Percentiles rank a stretch among this genome's conserved stretches.
Conservation (phyloP, 2,797 vertebrate genomes). For the Pseudopleuronectes americanus region DNA sequence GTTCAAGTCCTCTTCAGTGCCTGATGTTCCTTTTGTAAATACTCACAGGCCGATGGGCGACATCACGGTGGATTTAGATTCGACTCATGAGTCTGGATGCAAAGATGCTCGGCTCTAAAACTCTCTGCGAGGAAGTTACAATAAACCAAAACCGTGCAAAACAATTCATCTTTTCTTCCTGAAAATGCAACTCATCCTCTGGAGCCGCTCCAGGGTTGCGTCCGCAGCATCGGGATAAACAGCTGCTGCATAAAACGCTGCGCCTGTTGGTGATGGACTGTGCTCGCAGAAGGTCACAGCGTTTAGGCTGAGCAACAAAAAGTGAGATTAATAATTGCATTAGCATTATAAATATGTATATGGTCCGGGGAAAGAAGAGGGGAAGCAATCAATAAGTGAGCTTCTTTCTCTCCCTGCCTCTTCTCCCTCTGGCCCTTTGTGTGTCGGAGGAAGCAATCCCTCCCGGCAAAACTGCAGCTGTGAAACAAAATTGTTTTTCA, state of each 20-base stretch:
- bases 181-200: too few species aligned
- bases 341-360: slow-evolving; percentile 70
- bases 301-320: slow-evolving; percentile 57
- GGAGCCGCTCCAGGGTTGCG: too few species aligned
- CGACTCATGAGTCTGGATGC: too few species aligned
- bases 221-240: too few species aligned
- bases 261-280: slow-evolving; percentile 42
- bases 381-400: slow-evolving; percentile 63
- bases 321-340: slow-evolving; percentile 73
- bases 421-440: slow-evolving; percentile 34
- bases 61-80: too few species aligned
- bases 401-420: slow-evolving; percentile 18
- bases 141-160: too few species aligned
- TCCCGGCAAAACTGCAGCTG: slow-evolving; percentile 64
- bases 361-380: slow-evolving; percentile 36
- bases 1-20: too few species aligned
- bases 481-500: slow-evolving; percentile 73
- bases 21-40: too few species aligned
- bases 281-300: slow-evolving; percentile 60
- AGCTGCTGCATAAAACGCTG: slow-evolving; percentile 13
- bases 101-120: too few species aligned
- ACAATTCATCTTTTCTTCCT: too few species aligned
- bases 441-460: slow-evolving; percentile 49
- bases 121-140: too few species aligned
- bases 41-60: too few species aligned